A percentile compares a stretch with the other conserved stretches of the same genome.
phyloP scores from a whole-genome alignment of 1,140 invertebrate species.

The Semibalanus balanoides region DNA sequence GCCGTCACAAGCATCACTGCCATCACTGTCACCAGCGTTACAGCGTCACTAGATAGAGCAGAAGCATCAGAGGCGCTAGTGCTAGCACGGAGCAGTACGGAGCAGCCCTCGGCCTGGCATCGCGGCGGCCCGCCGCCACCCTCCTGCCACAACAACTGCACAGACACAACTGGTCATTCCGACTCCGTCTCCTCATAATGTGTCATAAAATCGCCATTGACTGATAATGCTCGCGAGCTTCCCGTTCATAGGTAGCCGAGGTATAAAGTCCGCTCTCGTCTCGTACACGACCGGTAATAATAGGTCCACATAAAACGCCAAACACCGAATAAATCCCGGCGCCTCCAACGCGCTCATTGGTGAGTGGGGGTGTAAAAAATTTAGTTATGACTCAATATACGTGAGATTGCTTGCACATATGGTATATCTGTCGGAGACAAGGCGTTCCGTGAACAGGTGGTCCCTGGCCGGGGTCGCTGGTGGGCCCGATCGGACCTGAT shows the following conservation, averaged over 20 bases:
- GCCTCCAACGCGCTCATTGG: background rate
- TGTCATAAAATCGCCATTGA: background rate
- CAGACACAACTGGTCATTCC: background rate
- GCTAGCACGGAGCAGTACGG: background rate
- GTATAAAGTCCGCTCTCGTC: background rate
- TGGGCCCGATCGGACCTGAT: too few relatives aligned
- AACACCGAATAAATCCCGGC: background rate
- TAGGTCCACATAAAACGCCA: conserved; percentile 1
- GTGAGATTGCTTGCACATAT: background rate
- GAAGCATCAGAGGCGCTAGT: background rate
- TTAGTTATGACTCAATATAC: conserved; percentile 2
- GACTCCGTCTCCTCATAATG: background rate
- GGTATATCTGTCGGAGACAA: background rate
- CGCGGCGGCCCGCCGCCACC: too few relatives aligned
- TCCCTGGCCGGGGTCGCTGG: too few relatives aligned
- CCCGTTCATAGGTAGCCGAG: background rate
- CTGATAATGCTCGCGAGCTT: background rate
- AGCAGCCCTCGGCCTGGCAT: background rate
- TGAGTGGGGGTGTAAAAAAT: background rate
- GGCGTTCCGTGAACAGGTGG: background rate
- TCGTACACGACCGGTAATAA: background rate
- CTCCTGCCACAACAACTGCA: background rate
- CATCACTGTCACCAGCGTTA: too few relatives aligned
- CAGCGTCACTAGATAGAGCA: too few relatives aligned
- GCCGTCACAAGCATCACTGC: too few relatives aligned